Evolutionary conservation across 1,140 invertebrate species (phyloP).

Genomic region (Wasmannia auropunctata): DNA sequence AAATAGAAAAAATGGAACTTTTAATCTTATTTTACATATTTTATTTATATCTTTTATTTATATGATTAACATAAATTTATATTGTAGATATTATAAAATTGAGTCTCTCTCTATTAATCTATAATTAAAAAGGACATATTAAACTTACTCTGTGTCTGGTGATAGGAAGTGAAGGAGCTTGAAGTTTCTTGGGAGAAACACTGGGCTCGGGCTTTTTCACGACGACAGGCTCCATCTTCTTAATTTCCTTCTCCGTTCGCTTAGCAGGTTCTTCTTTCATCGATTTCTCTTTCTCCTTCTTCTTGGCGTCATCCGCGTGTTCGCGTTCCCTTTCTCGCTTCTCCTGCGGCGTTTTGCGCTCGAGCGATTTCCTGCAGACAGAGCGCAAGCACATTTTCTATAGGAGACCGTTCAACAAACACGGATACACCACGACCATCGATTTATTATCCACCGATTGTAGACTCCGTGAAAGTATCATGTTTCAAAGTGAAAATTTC

Average conservation of each 20-base stretch:
- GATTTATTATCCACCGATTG: constrained; percentile 65
- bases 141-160: constrained; percentile 81
- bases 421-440: constrained; percentile 35
- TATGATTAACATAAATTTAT: neutral
- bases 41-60: neutral
- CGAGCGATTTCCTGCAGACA: constrained; percentile 78
- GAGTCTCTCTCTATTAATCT: neutral
- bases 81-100: neutral
- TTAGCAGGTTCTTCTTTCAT: constrained; percentile 78
- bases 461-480: constrained; percentile 59
- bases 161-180: constrained; percentile 77
- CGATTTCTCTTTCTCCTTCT: constrained; percentile 82
- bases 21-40: too few species aligned
- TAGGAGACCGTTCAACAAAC: constrained; percentile 18
- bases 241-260: constrained; percentile 80
- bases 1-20: neutral
- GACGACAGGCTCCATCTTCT: constrained; percentile 76
- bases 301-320: constrained; percentile 80
- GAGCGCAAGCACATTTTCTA: constrained; percentile 10
- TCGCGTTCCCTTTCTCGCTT: constrained; percentile 85
- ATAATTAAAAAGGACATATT: neutral
- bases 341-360: constrained; percentile 75
- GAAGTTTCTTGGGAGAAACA: constrained; percentile 83
- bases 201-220: constrained; percentile 78
- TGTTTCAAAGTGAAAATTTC: constrained; percentile 46